These are phyloP conservation scores for Spinus olivaceus DNA, from an alignment of 2,797 vertebrate genomes.

Conservation along the genomic window DNA sequence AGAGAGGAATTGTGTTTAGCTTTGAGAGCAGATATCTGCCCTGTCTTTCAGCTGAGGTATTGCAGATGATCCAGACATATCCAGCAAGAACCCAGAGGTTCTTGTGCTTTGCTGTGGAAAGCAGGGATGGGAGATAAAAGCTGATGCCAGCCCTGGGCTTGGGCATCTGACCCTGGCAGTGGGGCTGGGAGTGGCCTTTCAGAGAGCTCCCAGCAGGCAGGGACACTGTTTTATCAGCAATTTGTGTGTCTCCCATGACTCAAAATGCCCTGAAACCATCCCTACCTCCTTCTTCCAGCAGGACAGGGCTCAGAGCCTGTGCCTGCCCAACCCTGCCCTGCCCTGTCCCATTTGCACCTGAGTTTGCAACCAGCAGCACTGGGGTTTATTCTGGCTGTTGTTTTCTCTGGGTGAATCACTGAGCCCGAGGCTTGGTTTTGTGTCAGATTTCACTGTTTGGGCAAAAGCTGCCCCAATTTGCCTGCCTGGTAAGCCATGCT, in stretches of 20 bases:
- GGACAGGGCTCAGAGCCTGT: background rate
- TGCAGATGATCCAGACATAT: background rate
- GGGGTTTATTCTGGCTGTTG: background rate
- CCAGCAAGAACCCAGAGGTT: background rate
- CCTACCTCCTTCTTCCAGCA: rapidly evolving
- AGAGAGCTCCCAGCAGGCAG: background rate
- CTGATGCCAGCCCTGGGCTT: background rate
- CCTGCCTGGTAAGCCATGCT: rapidly evolving
- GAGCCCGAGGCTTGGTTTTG: background rate
- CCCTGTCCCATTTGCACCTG: background rate
- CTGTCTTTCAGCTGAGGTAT: background rate
- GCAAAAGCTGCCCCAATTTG: background rate
- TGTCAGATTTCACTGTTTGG: background rate
- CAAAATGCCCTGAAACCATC: background rate
- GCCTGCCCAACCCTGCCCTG: rapidly evolving
- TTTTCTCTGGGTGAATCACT: background rate
- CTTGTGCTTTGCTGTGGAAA: background rate
- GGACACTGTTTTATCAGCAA: background rate
- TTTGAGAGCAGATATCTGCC: background rate
- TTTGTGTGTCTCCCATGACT: background rate
- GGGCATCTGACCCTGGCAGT: background rate
- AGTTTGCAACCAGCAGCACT: background rate
- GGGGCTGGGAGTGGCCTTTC: background rate
- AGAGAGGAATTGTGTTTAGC: background rate
- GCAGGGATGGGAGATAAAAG: background rate